Conservation (phyloP, 2,113 vertebrate genomes). For the Labrus mixtus region DNA sequence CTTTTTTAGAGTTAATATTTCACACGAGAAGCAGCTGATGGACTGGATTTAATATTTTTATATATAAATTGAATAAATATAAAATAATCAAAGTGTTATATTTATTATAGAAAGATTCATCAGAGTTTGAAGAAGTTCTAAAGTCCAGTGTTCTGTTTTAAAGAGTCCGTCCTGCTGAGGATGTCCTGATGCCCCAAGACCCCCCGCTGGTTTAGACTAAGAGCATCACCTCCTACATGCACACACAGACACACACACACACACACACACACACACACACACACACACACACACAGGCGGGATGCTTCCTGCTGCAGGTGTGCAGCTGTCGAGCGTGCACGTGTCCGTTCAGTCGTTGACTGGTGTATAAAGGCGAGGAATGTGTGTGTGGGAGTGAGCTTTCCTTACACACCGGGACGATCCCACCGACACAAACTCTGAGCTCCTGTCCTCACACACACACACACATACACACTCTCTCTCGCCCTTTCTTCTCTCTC, state of each 20-base stretch:
- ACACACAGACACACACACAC: slow-evolving; percentile 4
- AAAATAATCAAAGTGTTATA: too few relatives aligned
- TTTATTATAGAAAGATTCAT: too few relatives aligned
- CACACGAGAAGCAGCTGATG: too few relatives aligned
- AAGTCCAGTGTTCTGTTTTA: too few relatives aligned
- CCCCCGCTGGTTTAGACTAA: not conserved
- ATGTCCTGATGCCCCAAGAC: not conserved
- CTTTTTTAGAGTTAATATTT: too few relatives aligned
- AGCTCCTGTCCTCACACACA: slow-evolving; percentile 22
- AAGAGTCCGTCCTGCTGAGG: too few relatives aligned
- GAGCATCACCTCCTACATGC: slow-evolving; percentile 38
- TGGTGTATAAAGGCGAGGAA: slow-evolving; percentile 65
- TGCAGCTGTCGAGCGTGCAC: slow-evolving; percentile 32
- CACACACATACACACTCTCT: slow-evolving; percentile 5
- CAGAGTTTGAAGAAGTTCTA: too few relatives aligned
- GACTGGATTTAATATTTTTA: too few relatives aligned
- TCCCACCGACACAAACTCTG: slow-evolving; percentile 65
- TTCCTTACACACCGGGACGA: slow-evolving; percentile 58
- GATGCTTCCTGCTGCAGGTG: slow-evolving; percentile 11
- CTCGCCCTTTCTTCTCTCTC: slow-evolving; percentile 50
- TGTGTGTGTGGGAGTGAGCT: slow-evolving; percentile 71
- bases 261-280: too few relatives aligned
- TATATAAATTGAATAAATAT: too few relatives aligned
- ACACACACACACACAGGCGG: too few relatives aligned
- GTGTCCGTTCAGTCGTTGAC: slow-evolving; percentile 22